Conservation (phyloP, 1,140 invertebrate species). For the Heliconius hewitsoni region DNA sequence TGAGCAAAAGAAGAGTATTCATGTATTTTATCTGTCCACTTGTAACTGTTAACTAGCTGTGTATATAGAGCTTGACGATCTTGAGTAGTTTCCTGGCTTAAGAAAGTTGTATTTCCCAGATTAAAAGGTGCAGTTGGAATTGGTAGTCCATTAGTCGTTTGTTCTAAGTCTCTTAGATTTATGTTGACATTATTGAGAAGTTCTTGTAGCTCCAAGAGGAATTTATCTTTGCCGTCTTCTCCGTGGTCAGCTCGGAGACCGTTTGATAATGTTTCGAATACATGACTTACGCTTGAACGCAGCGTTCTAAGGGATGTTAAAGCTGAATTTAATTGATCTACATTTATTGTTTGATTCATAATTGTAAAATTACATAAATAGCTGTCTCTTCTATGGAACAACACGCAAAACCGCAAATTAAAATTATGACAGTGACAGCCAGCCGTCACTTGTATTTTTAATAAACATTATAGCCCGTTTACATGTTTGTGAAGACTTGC, state of each 20-base stretch:
- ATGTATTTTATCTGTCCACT: constrained; percentile 95
- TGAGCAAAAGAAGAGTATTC: constrained; percentile 91
- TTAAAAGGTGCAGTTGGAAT: constrained; percentile 89
- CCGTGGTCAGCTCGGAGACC: constrained; percentile 88
- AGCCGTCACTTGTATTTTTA: too few relatives aligned
- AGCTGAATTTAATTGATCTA: constrained; percentile 88
- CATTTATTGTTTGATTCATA: constrained; percentile 77
- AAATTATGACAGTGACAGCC: neutral
- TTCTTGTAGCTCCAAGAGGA: constrained; percentile 90
- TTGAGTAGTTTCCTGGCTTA: constrained; percentile 93
- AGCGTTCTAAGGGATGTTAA: constrained; percentile 88
- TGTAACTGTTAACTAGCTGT: constrained; percentile 93
- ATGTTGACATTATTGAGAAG: constrained; percentile 87
- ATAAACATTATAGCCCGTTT: too few relatives aligned
- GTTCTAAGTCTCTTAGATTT: constrained; percentile 90
- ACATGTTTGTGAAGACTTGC: too few relatives aligned
- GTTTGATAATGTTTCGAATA: constrained; percentile 90
- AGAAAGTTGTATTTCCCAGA: constrained; percentile 90
- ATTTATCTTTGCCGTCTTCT: constrained; percentile 90
- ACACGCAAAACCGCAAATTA: neutral
- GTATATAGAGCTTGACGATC: constrained; percentile 93
- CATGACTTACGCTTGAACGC: constrained; percentile 89
- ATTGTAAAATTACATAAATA: constrained; percentile 32
- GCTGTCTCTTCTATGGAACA: neutral
- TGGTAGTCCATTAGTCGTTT: constrained; percentile 86